Conservation (phyloP, 2,888 invertebrate genomes). For the Trissonchulus latispiculum region DNA sequence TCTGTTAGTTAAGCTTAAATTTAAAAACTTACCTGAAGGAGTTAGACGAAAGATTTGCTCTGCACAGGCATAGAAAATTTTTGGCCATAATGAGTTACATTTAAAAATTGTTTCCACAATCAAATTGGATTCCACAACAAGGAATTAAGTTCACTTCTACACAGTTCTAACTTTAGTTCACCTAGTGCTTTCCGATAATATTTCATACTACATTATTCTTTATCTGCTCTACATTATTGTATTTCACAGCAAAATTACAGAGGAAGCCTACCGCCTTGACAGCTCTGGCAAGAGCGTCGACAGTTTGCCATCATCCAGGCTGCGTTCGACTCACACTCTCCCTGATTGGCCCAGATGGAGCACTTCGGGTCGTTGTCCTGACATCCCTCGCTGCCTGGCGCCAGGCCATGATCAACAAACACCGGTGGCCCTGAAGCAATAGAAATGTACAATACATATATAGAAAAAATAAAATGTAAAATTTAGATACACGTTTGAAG, state of each 20-base stretch:
- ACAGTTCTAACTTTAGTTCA: background rate
- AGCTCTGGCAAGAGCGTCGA: slow-evolving; percentile 40
- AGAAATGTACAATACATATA: too few relatives aligned
- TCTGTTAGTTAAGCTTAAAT: too few relatives aligned
- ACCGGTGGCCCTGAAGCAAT: background rate
- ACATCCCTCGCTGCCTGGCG: slow-evolving; percentile 26
- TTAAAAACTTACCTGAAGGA: too few relatives aligned
- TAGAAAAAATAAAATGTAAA: too few relatives aligned
- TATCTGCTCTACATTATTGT: background rate
- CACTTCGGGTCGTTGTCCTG: slow-evolving; percentile 42
- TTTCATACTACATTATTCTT: too few relatives aligned
- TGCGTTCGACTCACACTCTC: slow-evolving; percentile 42
- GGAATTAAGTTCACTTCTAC: background rate
- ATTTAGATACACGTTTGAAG: too few relatives aligned
- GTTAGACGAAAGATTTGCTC: too few relatives aligned
- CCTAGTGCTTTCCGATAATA: background rate
- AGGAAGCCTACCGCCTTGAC: slow-evolving; percentile 35
- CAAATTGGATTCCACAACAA: background rate
- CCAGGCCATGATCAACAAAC: slow-evolving; percentile 12
- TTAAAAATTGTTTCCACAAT: too few relatives aligned
- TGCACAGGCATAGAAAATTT: too few relatives aligned
- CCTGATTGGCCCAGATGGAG: slow-evolving; percentile 39
- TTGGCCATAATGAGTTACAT: too few relatives aligned
- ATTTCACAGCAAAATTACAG: background rate
- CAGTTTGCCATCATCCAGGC: slow-evolving; percentile 46